Evolutionary conservation across 1,140 invertebrate species (phyloP), one percentile per base, ranked within the genome.

Genomic region (Dinothrombium tinctorium): DNA sequence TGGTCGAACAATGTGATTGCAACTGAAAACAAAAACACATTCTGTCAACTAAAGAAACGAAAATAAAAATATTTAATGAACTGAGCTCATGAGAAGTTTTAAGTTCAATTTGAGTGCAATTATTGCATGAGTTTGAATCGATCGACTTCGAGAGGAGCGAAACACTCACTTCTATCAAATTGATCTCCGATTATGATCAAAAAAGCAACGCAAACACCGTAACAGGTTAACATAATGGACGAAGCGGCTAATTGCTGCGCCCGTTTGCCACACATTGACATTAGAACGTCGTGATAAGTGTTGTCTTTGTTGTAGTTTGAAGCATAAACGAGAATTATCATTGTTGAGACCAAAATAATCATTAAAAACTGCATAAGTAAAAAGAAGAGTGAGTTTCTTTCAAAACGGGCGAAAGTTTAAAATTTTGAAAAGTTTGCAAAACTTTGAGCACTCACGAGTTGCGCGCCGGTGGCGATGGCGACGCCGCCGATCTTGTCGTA

Each of bases 151-250:
- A 17, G 11, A n/a, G 2, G 8, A 33, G 15, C 2, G 5, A 8
- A 39, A 15, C n/a, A n/a, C 28, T 15, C 39, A 46, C 35, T 59
- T 54, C 69, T 56, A 48, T 74, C 71, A 53, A 68, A 70, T 49
- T 74, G 71, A 55, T 74, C 72, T 0, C 71, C 71, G 44, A 74
- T 68, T 9, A 74, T 67, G 41, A 74, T 72, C 20, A 75, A 54
- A 53, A 73, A 74, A n/a, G 71, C 73, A 25, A 74, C 59, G 48
- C 70, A 72, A 17, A 70, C 70, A 21, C 72, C 72, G 51, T 71
- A 74, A 50, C 69, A 72, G 46, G 74, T 74, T 4, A 71, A 45
- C 14, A 64, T 55, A 0, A 73, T 58, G 28, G 59, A 66, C 14
- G 67, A 39, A 0, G 69, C 64, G 37, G 66, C 65, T 2, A 64